phyloP scores from a whole-genome alignment of 1,140 invertebrate genomes.

The Drosophila ironensis region DNA sequence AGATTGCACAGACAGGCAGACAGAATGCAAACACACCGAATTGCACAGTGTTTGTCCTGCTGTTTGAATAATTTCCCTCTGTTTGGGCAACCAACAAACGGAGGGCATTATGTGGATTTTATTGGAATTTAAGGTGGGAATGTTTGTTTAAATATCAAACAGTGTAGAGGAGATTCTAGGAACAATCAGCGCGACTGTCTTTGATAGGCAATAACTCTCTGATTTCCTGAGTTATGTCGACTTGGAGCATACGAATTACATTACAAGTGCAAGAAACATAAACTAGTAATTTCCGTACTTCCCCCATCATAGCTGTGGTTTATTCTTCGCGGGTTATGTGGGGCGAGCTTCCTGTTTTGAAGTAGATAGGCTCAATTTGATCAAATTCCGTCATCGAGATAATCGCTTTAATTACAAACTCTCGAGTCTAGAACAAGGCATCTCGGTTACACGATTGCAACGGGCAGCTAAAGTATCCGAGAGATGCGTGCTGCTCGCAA shows the following conservation, averaged over 20 bases:
- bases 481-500: constrained; percentile 22
- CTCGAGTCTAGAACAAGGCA: constrained; percentile 50
- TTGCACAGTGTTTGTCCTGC: constrained; percentile 21
- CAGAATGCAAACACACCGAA: constrained; percentile 2
- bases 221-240: too few species aligned
- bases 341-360: constrained; percentile 52
- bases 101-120: not conserved
- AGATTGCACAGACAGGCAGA: too few species aligned
- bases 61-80: not conserved
- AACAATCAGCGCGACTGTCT: not conserved
- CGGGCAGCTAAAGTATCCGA: constrained; percentile 21
- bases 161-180: too few species aligned
- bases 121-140: too few species aligned
- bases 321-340: too few species aligned
- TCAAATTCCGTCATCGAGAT: constrained; percentile 48
- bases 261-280: too few species aligned
- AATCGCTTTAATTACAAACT: constrained; percentile 59
- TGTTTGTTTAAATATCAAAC: too few species aligned
- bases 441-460: constrained; percentile 12
- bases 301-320: too few species aligned
- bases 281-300: too few species aligned
- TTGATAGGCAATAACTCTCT: not conserved
- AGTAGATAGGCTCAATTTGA: constrained; percentile 58
- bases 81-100: constrained; percentile 1
- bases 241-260: too few species aligned